phyloP scores from a whole-genome alignment of 2,113 vertebrate species.

The Prunella himalayana region DNA sequence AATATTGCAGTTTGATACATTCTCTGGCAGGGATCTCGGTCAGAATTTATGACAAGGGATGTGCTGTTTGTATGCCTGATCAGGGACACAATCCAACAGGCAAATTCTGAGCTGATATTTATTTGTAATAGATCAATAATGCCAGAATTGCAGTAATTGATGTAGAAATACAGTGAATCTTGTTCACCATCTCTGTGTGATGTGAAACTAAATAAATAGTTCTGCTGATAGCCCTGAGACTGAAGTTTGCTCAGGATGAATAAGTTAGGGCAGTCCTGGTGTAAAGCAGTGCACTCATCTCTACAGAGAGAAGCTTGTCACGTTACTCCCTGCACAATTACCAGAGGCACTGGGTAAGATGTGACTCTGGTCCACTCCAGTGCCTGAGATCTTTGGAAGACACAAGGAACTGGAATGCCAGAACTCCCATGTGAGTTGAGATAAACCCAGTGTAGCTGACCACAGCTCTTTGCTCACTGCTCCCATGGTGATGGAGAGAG shows the following conservation, averaged over 20 bases:
- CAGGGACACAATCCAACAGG: background rate
- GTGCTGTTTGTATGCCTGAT: background rate
- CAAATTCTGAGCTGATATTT: background rate
- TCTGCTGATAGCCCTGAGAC: background rate
- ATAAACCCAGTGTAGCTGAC: background rate
- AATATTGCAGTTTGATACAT: background rate
- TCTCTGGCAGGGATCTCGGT: background rate
- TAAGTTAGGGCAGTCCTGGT: background rate
- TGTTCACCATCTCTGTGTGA: background rate
- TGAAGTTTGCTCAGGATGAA: background rate
- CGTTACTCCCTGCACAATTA: background rate
- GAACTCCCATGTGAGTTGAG: background rate
- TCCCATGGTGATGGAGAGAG: background rate
- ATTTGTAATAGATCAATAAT: background rate
- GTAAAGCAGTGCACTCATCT: background rate
- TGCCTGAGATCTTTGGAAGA: background rate
- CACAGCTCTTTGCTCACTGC: background rate
- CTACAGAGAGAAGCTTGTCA: background rate
- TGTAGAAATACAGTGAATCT: accelerated
- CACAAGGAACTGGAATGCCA: background rate
- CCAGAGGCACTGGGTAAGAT: background rate
- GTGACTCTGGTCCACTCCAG: accelerated
- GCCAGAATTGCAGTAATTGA: background rate
- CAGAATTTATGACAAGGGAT: background rate
- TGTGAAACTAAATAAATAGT: background rate